Evolutionary conservation across 2,888 invertebrate species (phyloP).

Genomic region (Hemaris fuciformis): DNA sequence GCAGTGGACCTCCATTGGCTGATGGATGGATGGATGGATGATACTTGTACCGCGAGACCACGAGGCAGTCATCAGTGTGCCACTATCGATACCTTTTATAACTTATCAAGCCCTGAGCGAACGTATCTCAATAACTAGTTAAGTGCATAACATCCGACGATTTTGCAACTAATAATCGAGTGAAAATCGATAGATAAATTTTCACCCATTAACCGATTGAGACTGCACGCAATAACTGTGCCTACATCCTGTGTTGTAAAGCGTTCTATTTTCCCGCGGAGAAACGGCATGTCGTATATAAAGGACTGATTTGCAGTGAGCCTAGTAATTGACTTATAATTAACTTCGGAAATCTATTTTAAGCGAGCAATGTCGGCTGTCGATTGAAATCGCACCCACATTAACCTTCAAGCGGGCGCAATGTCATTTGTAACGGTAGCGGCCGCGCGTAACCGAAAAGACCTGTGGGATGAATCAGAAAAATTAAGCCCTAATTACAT

Average conservation of each 20-base stretch:
- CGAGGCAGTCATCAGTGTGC: too few relatives aligned
- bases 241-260: background rate
- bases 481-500: too few relatives aligned
- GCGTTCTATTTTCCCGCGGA: background rate
- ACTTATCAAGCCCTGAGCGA: background rate
- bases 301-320: background rate
- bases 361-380: too few relatives aligned
- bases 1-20: too few relatives aligned
- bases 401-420: too few relatives aligned
- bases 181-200: background rate
- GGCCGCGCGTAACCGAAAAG: too few relatives aligned
- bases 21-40: too few relatives aligned
- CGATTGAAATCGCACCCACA: too few relatives aligned
- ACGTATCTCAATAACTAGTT: background rate
- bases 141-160: background rate
- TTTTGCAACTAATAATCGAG: background rate
- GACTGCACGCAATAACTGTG: background rate
- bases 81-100: too few relatives aligned
- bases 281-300: background rate
- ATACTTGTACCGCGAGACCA: too few relatives aligned
- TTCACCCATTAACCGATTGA: slow-evolving; percentile 1
- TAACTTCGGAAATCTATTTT: background rate
- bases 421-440: too few relatives aligned
- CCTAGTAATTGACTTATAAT: background rate
- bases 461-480: too few relatives aligned